Evolutionary conservation across 2,888 invertebrate species (phyloP), one percentile per base, ranked within the genome.

Genomic region (Parelbella ahira): DNA sequence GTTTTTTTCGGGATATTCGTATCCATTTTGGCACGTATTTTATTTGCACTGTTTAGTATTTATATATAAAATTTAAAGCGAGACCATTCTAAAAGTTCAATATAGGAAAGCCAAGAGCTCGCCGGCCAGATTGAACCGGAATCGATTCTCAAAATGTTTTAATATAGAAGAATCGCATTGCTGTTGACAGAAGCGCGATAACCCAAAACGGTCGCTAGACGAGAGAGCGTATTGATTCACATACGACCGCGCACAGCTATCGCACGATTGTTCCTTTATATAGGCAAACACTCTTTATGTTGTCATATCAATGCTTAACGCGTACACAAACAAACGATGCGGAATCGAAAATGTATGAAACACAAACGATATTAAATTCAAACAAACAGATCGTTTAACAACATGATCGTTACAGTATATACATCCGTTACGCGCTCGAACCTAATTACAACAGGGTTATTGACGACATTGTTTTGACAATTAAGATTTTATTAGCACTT

Each of bases 211-310:
- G 61, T 62, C 66, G 64, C 67, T 64, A 49, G 47, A 60, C 60
- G 53, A 52, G 32, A 13, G 15, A 11, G 42, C 48, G 59, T 36
- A 32, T 21, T 21, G 32, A 11, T 20, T 8, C 9, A 32, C 15
- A 20, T 12, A 43, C 51, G 53, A 43, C 43, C 62, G 46, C 56
- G 53, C 54, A 58, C 51, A 56, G 61, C 64, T 53, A 49, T 59
- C 58, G 61, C 51, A 42, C 71, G 69, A 79, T 80, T 83, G 79
- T 79, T 67, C 65, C 45, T 58, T 58, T 63, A 61, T 72, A 63
- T 74, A 64, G 67, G 68, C 68, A 75, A 76, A 77, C 75, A 75
- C 69, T 68, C 15, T 74, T 70, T 75, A 74, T 74, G 75, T 81
- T 75, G 73, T 58, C 69, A 74, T 75, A 79, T 77, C 76, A 66